Conservation (phyloP, 2,888 invertebrate species). For the Protonemura montana region DNA sequence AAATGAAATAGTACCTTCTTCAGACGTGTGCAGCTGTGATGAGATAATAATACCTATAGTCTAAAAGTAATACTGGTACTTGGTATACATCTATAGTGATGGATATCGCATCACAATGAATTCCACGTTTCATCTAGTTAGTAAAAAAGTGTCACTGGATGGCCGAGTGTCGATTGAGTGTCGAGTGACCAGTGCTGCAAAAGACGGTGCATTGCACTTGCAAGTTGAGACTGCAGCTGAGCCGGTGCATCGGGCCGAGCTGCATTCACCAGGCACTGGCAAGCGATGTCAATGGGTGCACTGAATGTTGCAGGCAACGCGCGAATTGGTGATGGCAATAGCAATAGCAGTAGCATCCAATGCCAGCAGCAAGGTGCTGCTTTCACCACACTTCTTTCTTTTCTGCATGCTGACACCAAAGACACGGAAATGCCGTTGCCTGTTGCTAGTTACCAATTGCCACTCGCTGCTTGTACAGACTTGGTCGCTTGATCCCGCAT, state of each 20-base stretch:
- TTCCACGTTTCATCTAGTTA: background rate
- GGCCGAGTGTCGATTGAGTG: background rate
- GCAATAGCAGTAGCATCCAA: background rate
- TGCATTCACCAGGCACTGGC: background rate
- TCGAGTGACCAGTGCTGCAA: background rate
- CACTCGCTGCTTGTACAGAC: too few species aligned
- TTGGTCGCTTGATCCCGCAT: background rate
- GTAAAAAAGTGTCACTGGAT: constrained; percentile 2
- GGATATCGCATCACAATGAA: background rate
- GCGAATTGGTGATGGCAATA: background rate
- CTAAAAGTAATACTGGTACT: background rate
- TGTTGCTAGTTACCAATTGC: background rate
- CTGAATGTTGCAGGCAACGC: background rate
- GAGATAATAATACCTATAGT: background rate
- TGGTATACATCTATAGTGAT: background rate
- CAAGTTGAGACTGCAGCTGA: background rate
- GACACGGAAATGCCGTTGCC: constrained; percentile 12
- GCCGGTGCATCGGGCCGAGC: background rate
- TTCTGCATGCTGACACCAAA: background rate
- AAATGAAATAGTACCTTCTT: background rate
- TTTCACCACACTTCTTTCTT: background rate
- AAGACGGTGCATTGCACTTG: background rate
- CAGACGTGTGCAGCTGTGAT: background rate
- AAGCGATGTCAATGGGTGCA: background rate
- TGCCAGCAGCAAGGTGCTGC: background rate